Base-by-base conservation (phyloP, 2,888 invertebrate species). In the Pristionchus exspectatus region DNA sequence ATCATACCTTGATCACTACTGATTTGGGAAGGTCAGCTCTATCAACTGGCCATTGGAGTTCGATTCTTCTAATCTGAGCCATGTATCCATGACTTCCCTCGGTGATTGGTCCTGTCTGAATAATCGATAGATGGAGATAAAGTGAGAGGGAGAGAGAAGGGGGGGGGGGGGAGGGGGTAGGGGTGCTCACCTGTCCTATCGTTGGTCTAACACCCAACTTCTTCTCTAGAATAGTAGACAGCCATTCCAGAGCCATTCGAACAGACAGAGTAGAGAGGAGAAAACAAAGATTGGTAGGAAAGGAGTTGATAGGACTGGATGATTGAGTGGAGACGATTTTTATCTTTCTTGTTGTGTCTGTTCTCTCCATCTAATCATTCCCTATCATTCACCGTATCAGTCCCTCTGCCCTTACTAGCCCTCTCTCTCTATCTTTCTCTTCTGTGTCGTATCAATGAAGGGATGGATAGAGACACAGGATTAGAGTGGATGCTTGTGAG, bases 31-130 rank as follows among this genome's bases (percentile, higher is more conserved):
- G 87, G 9, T 87, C 30, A 27, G 18, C 87, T 27, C 63, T 56
- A 30, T 63, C 69, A 27, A 33, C 50, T 9, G 87, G 87, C 87
- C 87, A 87, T 44, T 72, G 27, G 1, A 87, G 50, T 38, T n/a
- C 12, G 24, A 87, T 27, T 27, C 87, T 3, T 44, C 72, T 27
- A 72, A 87, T 87, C 30, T 87, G 87, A 30, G 87, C 50, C 87
- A 87, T 87, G 72, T 87, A 87, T n/a, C 87, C 87, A 87, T 87
- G 87, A 30, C 54, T 56, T 44, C 44, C 87, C 72, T 87, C 87
- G n/a, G 33, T 50, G 16, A 87, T 87, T 21, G 56, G 33, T 38
- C 85, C 85, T 2, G 33, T 63, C 85, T 85, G 63, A 18, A 54
- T 21, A 85, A 83, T 83, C 18, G 5, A 33, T 30, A 5, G 18